Evolutionary conservation across 30 jellyfish, hydroid and myxozoan genomes (phyloP), one percentile per base, ranked within the genome.

Genomic region (Calvadosia cruxmelitensis): DNA sequence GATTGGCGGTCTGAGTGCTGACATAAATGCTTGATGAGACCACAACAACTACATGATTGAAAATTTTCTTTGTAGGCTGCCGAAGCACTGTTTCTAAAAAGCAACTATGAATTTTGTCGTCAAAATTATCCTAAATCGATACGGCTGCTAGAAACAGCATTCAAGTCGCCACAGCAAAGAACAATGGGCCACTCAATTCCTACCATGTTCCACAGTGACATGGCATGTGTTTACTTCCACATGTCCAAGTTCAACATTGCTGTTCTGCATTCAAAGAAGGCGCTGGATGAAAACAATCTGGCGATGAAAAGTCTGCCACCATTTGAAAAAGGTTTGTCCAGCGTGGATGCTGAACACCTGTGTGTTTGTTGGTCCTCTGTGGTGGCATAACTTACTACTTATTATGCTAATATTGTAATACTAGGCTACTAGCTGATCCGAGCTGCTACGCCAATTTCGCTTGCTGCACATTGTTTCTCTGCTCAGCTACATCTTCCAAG

Each of bases 291-390:
- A 70, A 89, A 89, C 68, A 77, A 64, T 30, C 63, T 52, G 3
- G 91, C 93, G 48, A 81, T 89, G 95, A 89, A 82, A 66, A 73
- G 84, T 35, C 74, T 89, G 31, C 95, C 94, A 31, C 83, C 93
- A 15, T 73, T 89, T 34, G 98, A 89, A 71, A 89, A 81, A 67
- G 68, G 98, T 89, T 76, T 31, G 94, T n/a, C n/a, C n/a, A n/a
- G n/a, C n/a, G n/a, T n/a, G n/a, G n/a, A n/a, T n/a, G n/a, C n/a
- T n/a, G n/a, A n/a, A n/a, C n/a, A n/a, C n/a, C n/a, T n/a, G n/a
- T n/a, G n/a, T n/a, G n/a, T n/a, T n/a, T n/a, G n/a, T n/a, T n/a
- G n/a, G n/a, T n/a, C n/a, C n/a, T n/a, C n/a, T n/a, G n/a, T n/a
- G n/a, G n/a, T n/a, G n/a, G n/a, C n/a, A n/a, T n/a, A n/a, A n/a